Conservation (phyloP, 2,113 vertebrate genomes). For the Eulemur rufifrons region DNA sequence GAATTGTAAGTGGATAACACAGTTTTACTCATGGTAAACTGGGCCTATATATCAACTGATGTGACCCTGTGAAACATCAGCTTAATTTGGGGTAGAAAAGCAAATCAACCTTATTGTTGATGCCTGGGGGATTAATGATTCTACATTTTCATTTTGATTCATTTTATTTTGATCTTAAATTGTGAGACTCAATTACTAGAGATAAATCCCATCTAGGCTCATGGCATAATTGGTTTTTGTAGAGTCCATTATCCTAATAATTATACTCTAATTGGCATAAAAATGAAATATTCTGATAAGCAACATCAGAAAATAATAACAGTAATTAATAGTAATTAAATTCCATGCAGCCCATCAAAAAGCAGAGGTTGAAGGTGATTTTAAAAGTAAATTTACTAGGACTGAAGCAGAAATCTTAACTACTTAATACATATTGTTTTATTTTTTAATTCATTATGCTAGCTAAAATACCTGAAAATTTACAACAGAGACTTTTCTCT, state of each 20-base stretch:
- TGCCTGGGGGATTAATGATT: slow-evolving; percentile 70
- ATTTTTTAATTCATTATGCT: background rate
- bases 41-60: slow-evolving; percentile 35
- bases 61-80: slow-evolving; percentile 49
- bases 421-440: background rate
- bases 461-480: background rate
- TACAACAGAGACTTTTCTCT: background rate
- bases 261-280: slow-evolving; percentile 71
- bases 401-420: background rate
- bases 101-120: slow-evolving; percentile 70
- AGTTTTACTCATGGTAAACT: background rate
- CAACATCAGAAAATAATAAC: slow-evolving; percentile 76
- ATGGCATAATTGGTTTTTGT: slow-evolving; percentile 74
- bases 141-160: slow-evolving; percentile 71
- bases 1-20: background rate
- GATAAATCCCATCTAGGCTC: slow-evolving; percentile 71
- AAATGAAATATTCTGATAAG: slow-evolving; percentile 76
- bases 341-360: background rate
- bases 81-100: slow-evolving; percentile 62
- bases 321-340: slow-evolving; percentile 78
- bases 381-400: slow-evolving; percentile 51
- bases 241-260: slow-evolving; percentile 78
- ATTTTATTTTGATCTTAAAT: slow-evolving; percentile 76
- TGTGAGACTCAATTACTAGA: slow-evolving; percentile 72
- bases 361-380: slow-evolving; percentile 45